phyloP scores from a whole-genome alignment of 2,113 vertebrate genomes.

The Sprattus sprattus region DNA sequence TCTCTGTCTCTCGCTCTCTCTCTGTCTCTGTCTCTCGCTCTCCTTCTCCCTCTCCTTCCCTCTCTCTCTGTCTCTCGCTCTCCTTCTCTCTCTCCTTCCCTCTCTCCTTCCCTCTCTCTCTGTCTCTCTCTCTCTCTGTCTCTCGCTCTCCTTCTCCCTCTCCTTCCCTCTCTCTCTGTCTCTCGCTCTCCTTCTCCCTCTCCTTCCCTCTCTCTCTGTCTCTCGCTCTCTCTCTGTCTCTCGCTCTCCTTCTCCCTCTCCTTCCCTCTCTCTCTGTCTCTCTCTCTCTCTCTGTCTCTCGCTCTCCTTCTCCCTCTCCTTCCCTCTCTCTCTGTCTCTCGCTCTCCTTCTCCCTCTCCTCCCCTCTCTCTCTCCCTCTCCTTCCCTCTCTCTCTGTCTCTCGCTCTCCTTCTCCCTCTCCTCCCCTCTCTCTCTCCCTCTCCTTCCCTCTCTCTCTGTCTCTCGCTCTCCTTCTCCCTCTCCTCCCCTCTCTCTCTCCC shows the following conservation, averaged over 20 bases:
- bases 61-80: constrained; percentile 28
- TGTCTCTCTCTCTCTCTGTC: no score
- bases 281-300: constrained; percentile 18
- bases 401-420: no score
- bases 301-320: not conserved
- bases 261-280: constrained; percentile 31
- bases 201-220: constrained; percentile 31
- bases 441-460: no score
- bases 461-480: no score
- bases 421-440: not conserved
- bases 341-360: not conserved
- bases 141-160: constrained; percentile 34
- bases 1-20: no score
- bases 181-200: constrained; percentile 18
- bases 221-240: not conserved
- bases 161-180: constrained; percentile 34
- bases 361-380: not conserved
- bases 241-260: constrained; percentile 21
- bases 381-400: no score
- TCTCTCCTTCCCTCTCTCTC: constrained; percentile 36
- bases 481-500: not conserved
- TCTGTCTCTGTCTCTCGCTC: not conserved
- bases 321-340: not conserved
- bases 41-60: constrained; percentile 24
- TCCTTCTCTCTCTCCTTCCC: not conserved